A percentile compares a stretch with the other conserved stretches of the same genome.
phyloP scores from a whole-genome alignment of 1,140 invertebrate genomes.

The Papilio glaucus region DNA sequence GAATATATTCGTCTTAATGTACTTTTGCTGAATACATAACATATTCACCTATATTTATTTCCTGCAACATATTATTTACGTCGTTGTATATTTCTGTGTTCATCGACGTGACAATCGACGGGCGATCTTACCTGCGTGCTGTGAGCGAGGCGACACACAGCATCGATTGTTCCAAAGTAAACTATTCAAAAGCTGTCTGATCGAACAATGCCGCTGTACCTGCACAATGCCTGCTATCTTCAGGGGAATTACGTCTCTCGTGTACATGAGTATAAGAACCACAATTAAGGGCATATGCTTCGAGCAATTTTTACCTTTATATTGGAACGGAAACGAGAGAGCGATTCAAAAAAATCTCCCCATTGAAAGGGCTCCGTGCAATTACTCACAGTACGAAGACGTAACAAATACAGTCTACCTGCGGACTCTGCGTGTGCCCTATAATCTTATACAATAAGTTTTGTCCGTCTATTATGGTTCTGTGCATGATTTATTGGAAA shows the following conservation, averaged over 20 bases:
- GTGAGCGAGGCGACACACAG: constrained; percentile 29
- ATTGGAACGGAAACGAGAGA: constrained; percentile 61
- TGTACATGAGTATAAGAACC: constrained; percentile 40
- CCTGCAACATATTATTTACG: neutral
- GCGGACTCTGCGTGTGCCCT: constrained; percentile 38
- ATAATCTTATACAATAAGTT: constrained; percentile 8
- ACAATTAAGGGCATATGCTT: constrained; percentile 44
- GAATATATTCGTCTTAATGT: too few species aligned
- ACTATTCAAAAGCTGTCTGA: constrained; percentile 55
- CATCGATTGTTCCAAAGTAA: constrained; percentile 35
- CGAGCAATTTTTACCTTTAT: constrained; percentile 58
- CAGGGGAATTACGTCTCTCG: constrained; percentile 38
- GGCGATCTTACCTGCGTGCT: constrained; percentile 3
- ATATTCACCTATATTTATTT: neutral
- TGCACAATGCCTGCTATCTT: constrained; percentile 28
- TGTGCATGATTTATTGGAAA: neutral
- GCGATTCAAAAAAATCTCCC: constrained; percentile 55
- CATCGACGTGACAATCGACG: constrained; percentile 5
- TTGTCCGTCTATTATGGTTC: neutral
- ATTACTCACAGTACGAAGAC: constrained; percentile 49
- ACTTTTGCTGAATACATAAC: too few species aligned
- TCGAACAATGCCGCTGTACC: constrained; percentile 54
- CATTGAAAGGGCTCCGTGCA: constrained; percentile 55
- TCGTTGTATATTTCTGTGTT: constrained; percentile 15
- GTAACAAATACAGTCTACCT: constrained; percentile 53